Evolutionary conservation across 2,113 vertebrate genomes (phyloP).

Genomic region (Melanerpes formicivorus): DNA sequence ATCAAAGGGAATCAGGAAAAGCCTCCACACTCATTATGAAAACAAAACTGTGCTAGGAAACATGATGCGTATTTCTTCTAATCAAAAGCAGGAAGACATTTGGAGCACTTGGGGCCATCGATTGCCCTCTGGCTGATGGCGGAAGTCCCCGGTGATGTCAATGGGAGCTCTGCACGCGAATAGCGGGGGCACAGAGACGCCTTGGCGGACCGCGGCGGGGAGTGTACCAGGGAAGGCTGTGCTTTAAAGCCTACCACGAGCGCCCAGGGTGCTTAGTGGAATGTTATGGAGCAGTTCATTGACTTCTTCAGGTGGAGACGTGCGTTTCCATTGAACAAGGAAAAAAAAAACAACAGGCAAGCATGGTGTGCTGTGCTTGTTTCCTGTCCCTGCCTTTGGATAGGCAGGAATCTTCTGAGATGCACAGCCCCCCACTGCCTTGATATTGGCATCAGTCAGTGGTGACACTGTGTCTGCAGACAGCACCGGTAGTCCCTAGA

Average conservation of each 20-base stretch:
- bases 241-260: not conserved
- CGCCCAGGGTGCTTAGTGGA: not conserved
- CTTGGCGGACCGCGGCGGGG: not conserved
- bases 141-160: constrained; percentile 41
- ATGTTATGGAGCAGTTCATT: not conserved
- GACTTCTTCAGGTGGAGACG: not conserved
- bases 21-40: constrained; percentile 49
- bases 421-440: constrained; percentile 13
- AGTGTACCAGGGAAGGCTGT: not conserved
- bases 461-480: constrained; percentile 74
- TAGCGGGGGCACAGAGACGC: not conserved
- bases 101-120: constrained; percentile 36
- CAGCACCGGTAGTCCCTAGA: constrained; percentile 31
- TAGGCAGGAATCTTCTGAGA: not conserved
- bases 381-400: constrained; percentile 57
- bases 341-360: not conserved
- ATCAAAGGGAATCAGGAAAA: constrained; percentile 62
- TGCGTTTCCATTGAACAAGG: not conserved
- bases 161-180: constrained; percentile 34
- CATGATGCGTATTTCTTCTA: constrained; percentile 46
- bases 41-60: constrained; percentile 53
- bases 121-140: not conserved
- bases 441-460: constrained; percentile 45
- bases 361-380: not conserved
- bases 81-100: constrained; percentile 68